phyloP scores from a whole-genome alignment of 1,140 invertebrate genomes.

The Chironomus striatipennis region DNA sequence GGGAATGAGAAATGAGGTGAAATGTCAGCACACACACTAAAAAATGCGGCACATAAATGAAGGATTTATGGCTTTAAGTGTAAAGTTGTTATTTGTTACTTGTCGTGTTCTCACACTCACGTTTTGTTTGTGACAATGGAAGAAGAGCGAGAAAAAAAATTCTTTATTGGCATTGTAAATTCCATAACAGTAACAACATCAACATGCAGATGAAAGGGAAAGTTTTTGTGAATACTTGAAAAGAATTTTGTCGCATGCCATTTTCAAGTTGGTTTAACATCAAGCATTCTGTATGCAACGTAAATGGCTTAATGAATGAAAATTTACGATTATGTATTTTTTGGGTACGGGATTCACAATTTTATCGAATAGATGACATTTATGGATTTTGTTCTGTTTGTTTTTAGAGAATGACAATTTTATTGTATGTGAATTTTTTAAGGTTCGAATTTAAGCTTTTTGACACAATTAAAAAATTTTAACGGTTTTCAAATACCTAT shows the following conservation, averaged over 20 bases:
- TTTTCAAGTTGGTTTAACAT: not conserved
- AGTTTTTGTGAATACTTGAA: not conserved
- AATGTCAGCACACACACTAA: not conserved
- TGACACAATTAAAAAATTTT: no score
- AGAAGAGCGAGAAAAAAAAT: not conserved
- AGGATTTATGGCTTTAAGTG: slow-evolving; percentile 8
- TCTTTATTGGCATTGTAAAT: not conserved
- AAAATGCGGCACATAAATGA: not conserved
- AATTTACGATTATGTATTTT: slow-evolving; percentile 5
- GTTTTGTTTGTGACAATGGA: not conserved
- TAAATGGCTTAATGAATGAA: slow-evolving; percentile 11
- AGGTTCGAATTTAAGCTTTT: no score
- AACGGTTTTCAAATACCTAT: no score
- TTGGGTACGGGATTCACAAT: not conserved
- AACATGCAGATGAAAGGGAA: not conserved
- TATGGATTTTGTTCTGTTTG: no score
- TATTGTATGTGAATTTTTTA: no score
- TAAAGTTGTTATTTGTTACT: not conserved
- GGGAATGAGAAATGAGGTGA: not conserved
- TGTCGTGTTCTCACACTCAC: no score
- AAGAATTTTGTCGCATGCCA: not conserved
- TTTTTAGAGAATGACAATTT: no score
- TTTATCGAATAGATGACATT: no score
- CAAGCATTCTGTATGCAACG: not conserved
- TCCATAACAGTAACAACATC: not conserved